Percentiles rank a stretch among this genome's conserved stretches.
Conservation (phyloP, 2,113 vertebrate genomes). For the Lycocorax pyrrhopterus region DNA sequence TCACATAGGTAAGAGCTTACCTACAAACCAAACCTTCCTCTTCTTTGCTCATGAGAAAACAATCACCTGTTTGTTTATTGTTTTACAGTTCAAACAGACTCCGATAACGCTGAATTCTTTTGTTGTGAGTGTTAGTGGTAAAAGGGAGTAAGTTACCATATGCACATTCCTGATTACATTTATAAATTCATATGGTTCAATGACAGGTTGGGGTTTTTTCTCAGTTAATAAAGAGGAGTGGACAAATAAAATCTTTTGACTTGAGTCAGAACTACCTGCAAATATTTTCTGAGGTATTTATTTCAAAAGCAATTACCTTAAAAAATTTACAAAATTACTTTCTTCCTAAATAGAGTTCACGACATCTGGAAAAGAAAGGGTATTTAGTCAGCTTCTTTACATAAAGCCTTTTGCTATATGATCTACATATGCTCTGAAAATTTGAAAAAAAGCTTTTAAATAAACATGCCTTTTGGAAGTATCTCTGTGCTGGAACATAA, state of each 20-base stretch:
- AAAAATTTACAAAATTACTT: not conserved
- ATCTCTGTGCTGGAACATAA: not conserved
- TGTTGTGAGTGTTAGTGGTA: not conserved
- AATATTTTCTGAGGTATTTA: not conserved
- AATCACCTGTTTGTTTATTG: slow-evolving; percentile 67
- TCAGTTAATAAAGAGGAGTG: not conserved
- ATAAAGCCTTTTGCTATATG: not conserved
- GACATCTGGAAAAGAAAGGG: not conserved
- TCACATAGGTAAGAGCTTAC: slow-evolving; percentile 1
- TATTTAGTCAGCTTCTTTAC: not conserved
- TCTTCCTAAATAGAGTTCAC: not conserved
- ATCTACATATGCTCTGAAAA: not conserved
- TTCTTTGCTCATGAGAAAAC: slow-evolving; percentile 30
- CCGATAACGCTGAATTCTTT: slow-evolving; percentile 64
- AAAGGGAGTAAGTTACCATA: slow-evolving; percentile 1
- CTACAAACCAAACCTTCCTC: slow-evolving; percentile 11
- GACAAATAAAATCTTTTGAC: not conserved
- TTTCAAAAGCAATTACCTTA: not conserved
- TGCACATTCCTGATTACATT: slow-evolving; percentile 1
- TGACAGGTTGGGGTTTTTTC: not conserved
- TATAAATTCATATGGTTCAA: not conserved
- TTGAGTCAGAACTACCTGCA: not conserved
- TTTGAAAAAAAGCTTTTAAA: not conserved
- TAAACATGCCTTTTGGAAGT: not conserved
- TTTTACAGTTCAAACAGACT: slow-evolving; percentile 56